Evolutionary conservation across 2,888 invertebrate species (phyloP), one percentile per base, ranked within the genome.

Genomic region (Linnaemya vulpina): DNA sequence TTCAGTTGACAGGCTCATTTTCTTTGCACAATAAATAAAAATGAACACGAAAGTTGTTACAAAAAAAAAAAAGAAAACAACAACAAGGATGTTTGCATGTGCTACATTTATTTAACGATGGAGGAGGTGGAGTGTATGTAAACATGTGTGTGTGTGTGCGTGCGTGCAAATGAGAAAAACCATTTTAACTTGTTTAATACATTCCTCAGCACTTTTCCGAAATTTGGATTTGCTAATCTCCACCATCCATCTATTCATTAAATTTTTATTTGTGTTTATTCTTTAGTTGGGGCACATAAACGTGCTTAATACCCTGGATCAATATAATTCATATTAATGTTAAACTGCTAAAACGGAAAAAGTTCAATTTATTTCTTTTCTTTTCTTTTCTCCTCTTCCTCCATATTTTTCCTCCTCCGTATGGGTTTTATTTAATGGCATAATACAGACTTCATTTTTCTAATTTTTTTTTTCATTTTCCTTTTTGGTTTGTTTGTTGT

Each of bases 311-410:
- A 84, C 75, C 83, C 79, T 51, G 79, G 73, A 84, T 84, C 84
- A 84, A 74, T 84, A 77, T 81, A 84, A 76, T 84, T 84, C 62
- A 74, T 73, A 84, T 68, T 77, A 81, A 84, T 84, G 62, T 84
- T 80, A 77, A 84, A 74, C 71, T 76, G 80, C 80, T 73, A 74
- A 65, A 71, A 38, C 3, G 67, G 13, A 55, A 71, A 76, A 80
- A 77, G 25, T 77, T 77, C 46, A 71, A 80, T 80, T 83, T 70
- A 79, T 68, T 83, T 78, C 53, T 53, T 4, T 67, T 80, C 49
- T 62, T 46, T 55, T 11, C 10, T 38, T 62, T 62, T 20, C 51
- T 30, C 5, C 30, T 30, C 5, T 30, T 30, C 20, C 62, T 62
- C 35, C 43, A 0, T 40, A 8, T 1, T 49, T 71, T 65, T 11